Base-by-base conservation (phyloP, 2,888 invertebrate species). In the Ochropleura plecta region DNA sequence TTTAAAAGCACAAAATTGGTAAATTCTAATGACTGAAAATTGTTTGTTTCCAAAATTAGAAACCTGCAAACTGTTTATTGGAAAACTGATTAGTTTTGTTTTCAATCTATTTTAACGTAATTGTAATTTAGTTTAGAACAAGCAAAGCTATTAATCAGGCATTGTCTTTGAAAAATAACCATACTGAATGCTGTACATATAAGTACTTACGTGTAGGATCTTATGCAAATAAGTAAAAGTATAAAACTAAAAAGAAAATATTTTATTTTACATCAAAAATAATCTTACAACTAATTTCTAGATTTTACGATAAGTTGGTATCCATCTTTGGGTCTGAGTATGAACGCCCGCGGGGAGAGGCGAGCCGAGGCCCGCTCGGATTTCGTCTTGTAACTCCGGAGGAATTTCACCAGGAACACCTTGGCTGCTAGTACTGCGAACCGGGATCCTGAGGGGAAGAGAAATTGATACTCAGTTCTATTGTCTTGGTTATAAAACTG, bases 401-500 rank as follows among this genome's bases (percentile, higher is more conserved):
- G 82, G 79, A 95, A 90, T 72, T 90, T 87, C 0, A 89, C 86
- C 7, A 95, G 86, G 74, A 94, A 92, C 55, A 93, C 91, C 78
- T 95, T 95, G 0, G 92, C 92, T 67, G 94, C 93, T 76, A 94
- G 82, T 5, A 93, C 86, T 63, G 95, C 95, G 78, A 95, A 95
- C 8, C 94, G 90, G 46, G 93, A 94, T n/a, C 93, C 94, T 94
- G 88, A 12, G 5, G 42, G 8, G n/a, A 53, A 10, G 18, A 60
- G 30, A 42, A 67, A 16, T 66, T 66, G 18, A 18, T 30, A 57
- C 7, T 57, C 57, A 18, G 5, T 51, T 53, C 46, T 64, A 5
- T 30, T 8, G 8, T 20, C 7, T 57, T 14, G 1, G 46, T 42
- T 12, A 49, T n/a, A 0, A 46, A 55, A 48, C 30, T 30, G 30